Percentiles rank a stretch among this genome's conserved stretches.
Evolutionary conservation across 1,140 invertebrate genomes (phyloP).

Genomic region (Anadara kagoshimensis): DNA sequence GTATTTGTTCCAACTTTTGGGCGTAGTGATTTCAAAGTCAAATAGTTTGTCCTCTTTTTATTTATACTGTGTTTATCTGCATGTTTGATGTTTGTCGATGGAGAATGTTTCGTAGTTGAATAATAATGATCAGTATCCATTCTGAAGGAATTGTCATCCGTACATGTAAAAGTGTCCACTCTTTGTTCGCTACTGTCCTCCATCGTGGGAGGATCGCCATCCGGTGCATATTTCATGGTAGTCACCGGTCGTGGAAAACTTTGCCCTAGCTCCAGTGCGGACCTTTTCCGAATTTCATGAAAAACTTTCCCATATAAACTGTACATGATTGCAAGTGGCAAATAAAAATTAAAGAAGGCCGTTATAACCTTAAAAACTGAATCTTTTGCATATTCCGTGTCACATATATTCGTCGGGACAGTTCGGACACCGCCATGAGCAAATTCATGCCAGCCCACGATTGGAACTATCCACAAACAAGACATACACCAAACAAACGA

Average conservation of each 20-base stretch:
- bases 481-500: slow-evolving; percentile 76
- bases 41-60: too few relatives aligned
- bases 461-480: slow-evolving; percentile 76
- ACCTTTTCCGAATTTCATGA: slow-evolving; percentile 75
- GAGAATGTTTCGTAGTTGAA: too few relatives aligned
- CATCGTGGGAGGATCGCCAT: slow-evolving; percentile 14
- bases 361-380: slow-evolving; percentile 76
- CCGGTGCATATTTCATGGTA: slow-evolving; percentile 8
- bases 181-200: slow-evolving; percentile 47
- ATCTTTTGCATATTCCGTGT: slow-evolving; percentile 78
- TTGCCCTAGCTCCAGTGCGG: slow-evolving; percentile 72
- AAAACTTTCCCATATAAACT: slow-evolving; percentile 77
- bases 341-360: slow-evolving; percentile 78
- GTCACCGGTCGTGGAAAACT: slow-evolving; percentile 26
- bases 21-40: too few relatives aligned
- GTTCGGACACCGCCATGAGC: slow-evolving; percentile 64
- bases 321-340: slow-evolving; percentile 77
- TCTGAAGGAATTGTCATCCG: too few relatives aligned
- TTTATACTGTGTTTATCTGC: too few relatives aligned
- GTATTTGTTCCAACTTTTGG: too few relatives aligned
- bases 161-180: too few relatives aligned
- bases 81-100: too few relatives aligned
- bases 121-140: too few relatives aligned
- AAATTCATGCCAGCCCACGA: slow-evolving; percentile 76
- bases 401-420: slow-evolving; percentile 73